These are phyloP conservation scores for Drosophila siamana DNA, from an alignment of 2,888 invertebrate species.

Conservation along the genomic window DNA sequence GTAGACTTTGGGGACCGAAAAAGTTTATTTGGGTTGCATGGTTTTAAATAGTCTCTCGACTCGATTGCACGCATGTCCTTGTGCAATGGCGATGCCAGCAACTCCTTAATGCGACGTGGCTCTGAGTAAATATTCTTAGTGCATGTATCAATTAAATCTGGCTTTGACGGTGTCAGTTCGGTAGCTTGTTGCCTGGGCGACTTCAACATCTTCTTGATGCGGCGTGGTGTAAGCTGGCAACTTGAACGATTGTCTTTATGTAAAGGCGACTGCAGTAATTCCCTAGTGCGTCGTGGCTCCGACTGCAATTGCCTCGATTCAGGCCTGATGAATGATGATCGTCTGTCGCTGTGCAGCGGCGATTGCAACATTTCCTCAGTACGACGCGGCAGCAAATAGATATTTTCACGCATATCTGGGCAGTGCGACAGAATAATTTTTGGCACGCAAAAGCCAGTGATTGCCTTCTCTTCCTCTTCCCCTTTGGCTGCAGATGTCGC, in stretches of 20 bases:
- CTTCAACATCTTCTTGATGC: neutral
- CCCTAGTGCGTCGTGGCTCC: neutral
- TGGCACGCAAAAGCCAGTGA: neutral
- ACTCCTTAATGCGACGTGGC: neutral
- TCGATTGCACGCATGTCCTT: neutral
- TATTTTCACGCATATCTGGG: neutral
- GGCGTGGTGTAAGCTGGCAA: neutral
- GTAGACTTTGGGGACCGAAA: neutral
- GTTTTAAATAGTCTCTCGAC: neutral
- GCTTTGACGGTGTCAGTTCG: no score
- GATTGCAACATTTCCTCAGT: slow-evolving; percentile 15
- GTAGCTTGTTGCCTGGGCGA: neutral
- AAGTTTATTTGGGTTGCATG: neutral
- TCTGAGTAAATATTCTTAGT: neutral
- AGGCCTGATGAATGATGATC: neutral
- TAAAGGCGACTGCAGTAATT: neutral
- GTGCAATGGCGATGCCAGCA: slow-evolving; percentile 9
- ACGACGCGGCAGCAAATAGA: slow-evolving; percentile 7
- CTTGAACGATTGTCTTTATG: neutral
- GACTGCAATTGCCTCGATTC: neutral
- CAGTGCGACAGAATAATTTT: neutral
- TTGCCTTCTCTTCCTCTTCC: neutral
- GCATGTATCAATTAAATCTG: no score
- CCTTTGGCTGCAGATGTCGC: neutral
- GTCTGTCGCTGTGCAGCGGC: slow-evolving; percentile 6